These are phyloP conservation scores for Cydia fagiglandana DNA, from an alignment of 1,140 invertebrate species.

Conservation along the genomic window DNA sequence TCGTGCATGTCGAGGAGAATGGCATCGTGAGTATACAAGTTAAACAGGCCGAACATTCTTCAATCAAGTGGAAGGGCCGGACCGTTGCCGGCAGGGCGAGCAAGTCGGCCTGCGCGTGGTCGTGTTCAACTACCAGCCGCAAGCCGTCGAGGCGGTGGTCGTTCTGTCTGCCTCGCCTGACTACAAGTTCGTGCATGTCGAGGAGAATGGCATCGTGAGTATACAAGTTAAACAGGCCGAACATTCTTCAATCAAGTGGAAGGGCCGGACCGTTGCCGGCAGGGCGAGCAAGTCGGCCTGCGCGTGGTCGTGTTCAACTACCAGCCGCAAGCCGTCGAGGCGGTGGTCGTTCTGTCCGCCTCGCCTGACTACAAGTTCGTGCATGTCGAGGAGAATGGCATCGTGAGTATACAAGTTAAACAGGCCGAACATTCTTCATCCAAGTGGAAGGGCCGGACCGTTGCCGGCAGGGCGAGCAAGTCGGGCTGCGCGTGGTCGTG, in stretches of 20 bases:
- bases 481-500: conserved; percentile 94
- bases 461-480: conserved; percentile 94
- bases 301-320: conserved; percentile 97
- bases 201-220: conserved; percentile 91
- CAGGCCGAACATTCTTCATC: conserved; percentile 90
- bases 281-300: conserved; percentile 96
- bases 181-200: conserved; percentile 97
- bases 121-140: conserved; percentile 95
- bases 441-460: conserved; percentile 94
- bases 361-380: conserved; percentile 96
- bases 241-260: conserved; percentile 98
- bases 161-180: conserved; percentile 91
- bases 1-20: conserved; percentile 95
- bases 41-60: conserved; percentile 87
- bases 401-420: conserved; percentile 78
- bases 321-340: conserved; percentile 90
- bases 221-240: conserved; percentile 55
- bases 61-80: conserved; percentile 96
- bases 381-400: conserved; percentile 94
- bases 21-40: conserved; percentile 84
- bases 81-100: conserved; percentile 91
- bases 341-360: conserved; percentile 91
- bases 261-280: conserved; percentile 89
- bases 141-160: conserved; percentile 91
- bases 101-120: conserved; percentile 95